phyloP scores from a whole-genome alignment of 2,797 vertebrate genomes.

The Dermochelys coriacea region DNA sequence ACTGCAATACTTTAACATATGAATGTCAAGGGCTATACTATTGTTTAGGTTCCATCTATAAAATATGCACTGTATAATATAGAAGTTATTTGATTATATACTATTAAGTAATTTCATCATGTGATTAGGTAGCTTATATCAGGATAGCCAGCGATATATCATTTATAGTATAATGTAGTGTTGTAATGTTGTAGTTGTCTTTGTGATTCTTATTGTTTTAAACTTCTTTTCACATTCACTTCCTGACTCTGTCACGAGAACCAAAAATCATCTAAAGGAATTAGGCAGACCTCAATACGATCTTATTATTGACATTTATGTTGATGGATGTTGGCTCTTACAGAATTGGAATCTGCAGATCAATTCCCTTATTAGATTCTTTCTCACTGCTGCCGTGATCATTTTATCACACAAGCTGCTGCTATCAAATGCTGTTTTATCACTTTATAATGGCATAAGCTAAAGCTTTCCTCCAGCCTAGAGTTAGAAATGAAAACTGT shows the following conservation, averaged over 20 bases:
- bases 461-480: conserved; percentile 68
- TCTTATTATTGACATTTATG: conserved; percentile 81
- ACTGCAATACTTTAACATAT: not conserved
- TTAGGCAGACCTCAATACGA: conserved; percentile 75
- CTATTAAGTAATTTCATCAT: conserved; percentile 19
- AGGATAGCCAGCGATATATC: not conserved
- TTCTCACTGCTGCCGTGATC: conserved; percentile 80
- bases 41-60: conserved; percentile 6
- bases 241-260: conserved; percentile 66
- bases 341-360: conserved; percentile 85
- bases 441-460: conserved; percentile 76
- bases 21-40: not conserved
- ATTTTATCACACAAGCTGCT: conserved; percentile 80
- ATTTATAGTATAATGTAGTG: not conserved
- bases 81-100: conserved; percentile 33
- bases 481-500: conserved; percentile 67
- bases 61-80: not conserved
- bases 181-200: no score
- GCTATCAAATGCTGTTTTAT: conserved; percentile 81
- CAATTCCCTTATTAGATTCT: conserved; percentile 85
- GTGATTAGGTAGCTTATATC: not conserved
- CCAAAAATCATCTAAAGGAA: conserved; percentile 78
- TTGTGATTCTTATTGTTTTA: conserved; percentile 50
- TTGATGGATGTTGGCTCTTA: conserved; percentile 82
- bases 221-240: conserved; percentile 74